Base-by-base conservation (phyloP, 2,113 vertebrate genomes). In the Theristicus caerulescens region DNA sequence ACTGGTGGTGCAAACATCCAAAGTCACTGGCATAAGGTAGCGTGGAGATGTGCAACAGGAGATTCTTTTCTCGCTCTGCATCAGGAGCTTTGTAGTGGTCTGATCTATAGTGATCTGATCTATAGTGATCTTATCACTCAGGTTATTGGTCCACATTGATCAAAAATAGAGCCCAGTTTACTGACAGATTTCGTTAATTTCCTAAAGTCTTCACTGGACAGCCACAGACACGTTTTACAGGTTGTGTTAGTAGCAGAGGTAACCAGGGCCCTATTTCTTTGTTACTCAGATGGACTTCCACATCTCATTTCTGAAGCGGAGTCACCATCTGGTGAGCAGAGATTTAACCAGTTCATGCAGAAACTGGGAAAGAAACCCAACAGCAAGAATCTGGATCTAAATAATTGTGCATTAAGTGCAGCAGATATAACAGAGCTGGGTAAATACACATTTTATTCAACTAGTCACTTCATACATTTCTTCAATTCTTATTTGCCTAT, bases 341-440 rank as follows among this genome's bases (percentile, higher is more conserved):
- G 97, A 77, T 97, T 99, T 16, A 93, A 98, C 38, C 96, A 97
- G 64, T 98, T 99, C 93, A 95, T 98, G 94, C 97, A 98, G 96
- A 98, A 97, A 86, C 57, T 98, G 69, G 98, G 98, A 46, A 99
- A 98, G 97, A 98, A 97, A 40, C 70, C 96, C 6, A 96, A 97
- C 86, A 97, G 94, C 87, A 95, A 96, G 51, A 97, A 80, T 67
- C 95, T 99, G 25, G 98, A 98, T 67, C 96, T 99, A 86, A 98
- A 97, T 74, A 99, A 98, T 81, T 98, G 98, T 87, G 97, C 98
- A 10, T 95, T 99, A 71, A 98, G 96, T 13, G 97, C 97, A 7
- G 97, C 96, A 7, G 98, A 99, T 36, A 31, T 98, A 89, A 87
- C 97, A 72, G 98, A 99, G 66, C 90, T 98, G 7, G 98, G 99